Conservation (phyloP, 23 tunicate genomes). For the Corella eumyota region DNA sequence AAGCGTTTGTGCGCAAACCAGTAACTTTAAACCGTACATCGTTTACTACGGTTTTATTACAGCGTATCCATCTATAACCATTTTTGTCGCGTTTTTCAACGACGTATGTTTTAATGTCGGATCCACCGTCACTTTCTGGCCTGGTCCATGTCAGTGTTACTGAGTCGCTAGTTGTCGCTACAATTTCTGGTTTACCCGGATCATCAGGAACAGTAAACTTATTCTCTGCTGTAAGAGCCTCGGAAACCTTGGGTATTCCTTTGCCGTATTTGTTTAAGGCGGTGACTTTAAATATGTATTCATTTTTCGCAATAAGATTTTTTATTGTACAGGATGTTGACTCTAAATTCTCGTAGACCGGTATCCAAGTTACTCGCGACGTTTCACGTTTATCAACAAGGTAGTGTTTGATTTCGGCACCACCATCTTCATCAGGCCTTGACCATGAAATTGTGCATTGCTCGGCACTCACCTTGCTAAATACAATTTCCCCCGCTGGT, state of each 20-base stretch:
- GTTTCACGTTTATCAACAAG: constrained; percentile 33
- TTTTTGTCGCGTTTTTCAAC: constrained; percentile 84
- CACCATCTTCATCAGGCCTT: constrained; percentile 36
- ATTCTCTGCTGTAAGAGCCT: constrained; percentile 60
- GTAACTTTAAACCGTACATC: constrained; percentile 41
- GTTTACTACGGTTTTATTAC: constrained; percentile 26
- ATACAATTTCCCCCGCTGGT: constrained; percentile 30
- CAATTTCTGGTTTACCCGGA: constrained; percentile 75
- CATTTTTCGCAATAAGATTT: constrained; percentile 51
- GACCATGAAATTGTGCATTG: constrained; percentile 20
- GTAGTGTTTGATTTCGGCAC: constrained; percentile 31
- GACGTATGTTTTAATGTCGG: constrained; percentile 59
- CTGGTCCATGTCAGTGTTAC: constrained; percentile 70
- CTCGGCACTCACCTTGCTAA: constrained; percentile 8
- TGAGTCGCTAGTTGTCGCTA: constrained; percentile 76
- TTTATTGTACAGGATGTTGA: constrained; percentile 47
- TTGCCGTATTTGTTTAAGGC: constrained; percentile 96
- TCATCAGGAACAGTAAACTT: constrained; percentile 68
- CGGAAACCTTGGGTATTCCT: constrained; percentile 52
- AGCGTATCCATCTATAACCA: constrained; percentile 81
- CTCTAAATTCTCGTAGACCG: constrained; percentile 39
- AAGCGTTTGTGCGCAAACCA: constrained; percentile 31
- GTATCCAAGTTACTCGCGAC: constrained; percentile 40
- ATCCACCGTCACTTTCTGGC: constrained; percentile 81
- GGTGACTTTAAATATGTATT: constrained; percentile 76